Evolutionary conservation across 1,140 invertebrate genomes (phyloP), one percentile per base, ranked within the genome.

Genomic region (Cyrtorhinus lividipennis): DNA sequence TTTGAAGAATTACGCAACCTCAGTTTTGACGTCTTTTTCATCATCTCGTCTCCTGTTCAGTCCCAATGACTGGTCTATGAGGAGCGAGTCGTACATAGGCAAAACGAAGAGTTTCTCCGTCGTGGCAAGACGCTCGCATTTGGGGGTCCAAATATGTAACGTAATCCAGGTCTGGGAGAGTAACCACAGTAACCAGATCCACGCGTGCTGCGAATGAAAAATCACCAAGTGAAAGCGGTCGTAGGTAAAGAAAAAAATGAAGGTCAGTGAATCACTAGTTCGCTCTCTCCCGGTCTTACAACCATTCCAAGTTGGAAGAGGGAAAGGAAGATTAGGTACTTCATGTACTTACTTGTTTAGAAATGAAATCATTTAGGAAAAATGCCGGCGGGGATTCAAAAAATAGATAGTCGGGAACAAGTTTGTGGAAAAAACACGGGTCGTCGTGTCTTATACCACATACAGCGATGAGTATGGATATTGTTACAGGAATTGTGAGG

Each of bases 11-110:
- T n/a, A n/a, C n/a, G 5, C 30, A 38, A 88, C 87, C 76, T 93
- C 91, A 0, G 89, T 90, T 77, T 91, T 93, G 1, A 95, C 90
- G 75, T 95, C 90, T 23, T 89, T 88, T 70, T 94, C 88, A 73
- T 98, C 94, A 70, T 98, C 91, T 61, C 92, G 79, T 68, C 91
- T 82, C 65, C 96, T 76, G 73, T 98, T 99, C 25, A 99, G 74
- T 13, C 91, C 92, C 76, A 99, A 81, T 1, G 92, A 96, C 75
- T 99, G 95, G 75, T 98, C 96, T 62, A 98, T 90, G 12, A 98
- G 76, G 5, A 94, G 72, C 0, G 87, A 85, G 70, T 89, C 87
- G 74, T 98, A 99, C 87, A 98, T 94, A 0, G 95, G 95, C 18
- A 87, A 80, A 0, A 98, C 88, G 69, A 97, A 99, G 10, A 99